Conservation (phyloP, 2,888 invertebrate genomes). For the Agrenia bidenticulata region DNA sequence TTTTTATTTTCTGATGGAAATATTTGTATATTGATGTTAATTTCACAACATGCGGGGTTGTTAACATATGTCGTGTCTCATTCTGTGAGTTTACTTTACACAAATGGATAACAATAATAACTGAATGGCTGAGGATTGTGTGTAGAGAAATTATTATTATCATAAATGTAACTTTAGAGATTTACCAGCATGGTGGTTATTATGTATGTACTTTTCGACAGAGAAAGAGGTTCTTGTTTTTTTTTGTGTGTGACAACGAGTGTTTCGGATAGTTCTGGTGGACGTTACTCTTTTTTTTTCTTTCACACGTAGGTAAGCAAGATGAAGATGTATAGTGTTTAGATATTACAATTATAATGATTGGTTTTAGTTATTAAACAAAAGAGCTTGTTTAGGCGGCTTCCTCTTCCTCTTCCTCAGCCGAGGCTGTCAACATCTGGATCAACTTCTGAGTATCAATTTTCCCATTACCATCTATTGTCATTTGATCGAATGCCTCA, state of each 20-base stretch:
- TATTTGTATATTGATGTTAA: neutral
- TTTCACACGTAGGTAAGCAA: conserved; percentile 20
- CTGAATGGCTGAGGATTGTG: conserved; percentile 23
- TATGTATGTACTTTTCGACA: conserved; percentile 9
- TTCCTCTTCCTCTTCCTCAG: conserved; percentile 73
- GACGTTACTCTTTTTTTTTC: conserved; percentile 5
- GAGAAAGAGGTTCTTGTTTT: conserved; percentile 2
- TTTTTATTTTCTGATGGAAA: conserved; percentile 20
- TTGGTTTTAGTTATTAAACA: conserved; percentile 20
- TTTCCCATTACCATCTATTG: conserved; percentile 82
- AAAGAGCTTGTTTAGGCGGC: conserved; percentile 36
- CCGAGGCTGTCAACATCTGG: conserved; percentile 82
- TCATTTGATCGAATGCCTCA: conserved; percentile 88
- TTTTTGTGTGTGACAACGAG: conserved; percentile 1
- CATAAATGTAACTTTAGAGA: conserved; percentile 17
- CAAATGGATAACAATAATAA: conserved; percentile 20
- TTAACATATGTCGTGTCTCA: neutral
- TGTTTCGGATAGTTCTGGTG: conserved; percentile 6
- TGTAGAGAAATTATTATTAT: conserved; percentile 22
- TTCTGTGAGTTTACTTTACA: conserved; percentile 6
- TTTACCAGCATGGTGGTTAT: conserved; percentile 17
- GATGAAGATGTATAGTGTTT: conserved; percentile 22
- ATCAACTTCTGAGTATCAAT: conserved; percentile 86
- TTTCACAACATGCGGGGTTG: neutral
- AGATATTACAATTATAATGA: conserved; percentile 21